A percentile compares a stretch with the other conserved stretches of the same genome.
Conservation (phyloP, 2,888 invertebrate genomes). For the Ornithoptera priamus region DNA sequence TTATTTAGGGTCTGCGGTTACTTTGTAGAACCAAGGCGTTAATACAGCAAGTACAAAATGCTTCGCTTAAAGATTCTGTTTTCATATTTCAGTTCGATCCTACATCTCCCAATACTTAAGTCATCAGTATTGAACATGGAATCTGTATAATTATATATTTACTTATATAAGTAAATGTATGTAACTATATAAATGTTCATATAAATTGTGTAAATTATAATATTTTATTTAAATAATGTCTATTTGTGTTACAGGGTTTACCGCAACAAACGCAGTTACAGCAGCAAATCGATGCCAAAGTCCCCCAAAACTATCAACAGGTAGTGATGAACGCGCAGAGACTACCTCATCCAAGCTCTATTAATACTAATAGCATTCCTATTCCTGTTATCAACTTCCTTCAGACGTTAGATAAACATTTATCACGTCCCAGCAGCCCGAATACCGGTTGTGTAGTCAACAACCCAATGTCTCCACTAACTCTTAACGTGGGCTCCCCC, state of each 20-base stretch:
- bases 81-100: too few species aligned
- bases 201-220: neutral
- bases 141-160: too few species aligned
- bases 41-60: too few species aligned
- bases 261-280: slow-evolving; percentile 45
- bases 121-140: too few species aligned
- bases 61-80: too few species aligned
- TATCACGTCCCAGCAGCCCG: slow-evolving; percentile 45
- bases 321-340: slow-evolving; percentile 46
- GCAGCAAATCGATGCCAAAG: slow-evolving; percentile 42
- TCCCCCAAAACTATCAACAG: slow-evolving; percentile 47
- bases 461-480: slow-evolving; percentile 63
- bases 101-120: too few species aligned
- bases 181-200: too few species aligned
- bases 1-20: too few species aligned
- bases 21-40: too few species aligned
- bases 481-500: slow-evolving; percentile 59
- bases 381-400: slow-evolving; percentile 61
- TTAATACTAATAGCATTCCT: slow-evolving; percentile 46
- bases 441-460: slow-evolving; percentile 36
- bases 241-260: slow-evolving; percentile 58
- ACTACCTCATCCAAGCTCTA: slow-evolving; percentile 37
- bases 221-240: slow-evolving; percentile 36
- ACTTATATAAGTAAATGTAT: too few species aligned
- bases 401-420: slow-evolving; percentile 50